Percentiles rank a stretch among this genome's conserved stretches.
phyloP scores from a whole-genome alignment of 2,888 invertebrate species.

The Ophion slaviceki region DNA sequence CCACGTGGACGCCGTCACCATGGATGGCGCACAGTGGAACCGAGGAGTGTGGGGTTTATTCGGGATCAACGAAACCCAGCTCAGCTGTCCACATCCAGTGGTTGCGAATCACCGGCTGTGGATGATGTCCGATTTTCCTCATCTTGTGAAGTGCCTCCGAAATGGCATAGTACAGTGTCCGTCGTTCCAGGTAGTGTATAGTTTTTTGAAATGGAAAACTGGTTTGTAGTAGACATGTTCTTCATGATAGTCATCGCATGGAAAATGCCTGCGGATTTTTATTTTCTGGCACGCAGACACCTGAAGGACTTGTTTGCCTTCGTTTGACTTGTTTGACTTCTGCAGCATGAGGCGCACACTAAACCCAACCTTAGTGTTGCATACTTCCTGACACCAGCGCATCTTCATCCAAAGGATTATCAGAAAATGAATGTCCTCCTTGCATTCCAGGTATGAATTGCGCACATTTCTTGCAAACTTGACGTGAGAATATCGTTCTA shows the following conservation, averaged over 20 bases:
- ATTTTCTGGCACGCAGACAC: conserved; percentile 14
- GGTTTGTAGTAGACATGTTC: background rate
- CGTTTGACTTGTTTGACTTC: no score
- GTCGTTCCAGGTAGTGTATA: background rate
- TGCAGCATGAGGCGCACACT: conserved; percentile 30
- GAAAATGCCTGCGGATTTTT: conserved; percentile 4
- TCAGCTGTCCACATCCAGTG: conserved; percentile 67
- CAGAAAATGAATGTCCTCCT: no score
- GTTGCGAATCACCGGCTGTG: conserved; percentile 61
- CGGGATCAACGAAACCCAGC: background rate
- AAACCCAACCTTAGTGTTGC: conserved; percentile 52
- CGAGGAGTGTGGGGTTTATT: no score
- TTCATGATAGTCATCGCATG: background rate
- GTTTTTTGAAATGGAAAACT: background rate
- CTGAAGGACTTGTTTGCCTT: background rate
- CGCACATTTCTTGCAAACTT: no score
- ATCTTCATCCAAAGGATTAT: no score
- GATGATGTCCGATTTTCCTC: conserved; percentile 71
- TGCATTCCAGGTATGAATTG: no score
- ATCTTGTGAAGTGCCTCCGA: conserved; percentile 69
- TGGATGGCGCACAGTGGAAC: no score
- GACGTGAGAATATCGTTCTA: no score
- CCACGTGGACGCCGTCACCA: no score
- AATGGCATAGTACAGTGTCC: conserved; percentile 51
- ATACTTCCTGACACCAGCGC: no score